Base-by-base conservation (phyloP, 2,888 invertebrate species). In the Cryptophagus acutangulus region DNA sequence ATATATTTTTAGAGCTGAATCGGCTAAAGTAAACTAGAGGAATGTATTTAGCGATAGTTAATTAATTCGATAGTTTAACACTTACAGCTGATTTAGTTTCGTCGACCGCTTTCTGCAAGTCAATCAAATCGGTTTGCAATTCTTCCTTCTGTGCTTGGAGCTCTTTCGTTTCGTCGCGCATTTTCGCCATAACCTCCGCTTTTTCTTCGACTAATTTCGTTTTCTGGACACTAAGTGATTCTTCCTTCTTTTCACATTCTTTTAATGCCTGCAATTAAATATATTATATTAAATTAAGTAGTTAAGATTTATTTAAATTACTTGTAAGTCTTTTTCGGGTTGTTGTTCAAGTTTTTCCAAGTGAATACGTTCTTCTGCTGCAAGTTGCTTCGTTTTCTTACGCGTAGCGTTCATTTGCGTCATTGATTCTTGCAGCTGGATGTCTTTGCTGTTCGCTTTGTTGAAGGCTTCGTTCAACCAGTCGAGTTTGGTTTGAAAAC, bases 1-100 rank as follows among this genome's bases (percentile, higher is more conserved):
- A 47, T 85, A 87, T 34, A 92, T 74, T 61, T 88, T 84, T 8
- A 93, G 69, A 63, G 92, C 85, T 0, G 87, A 84, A 61, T 90
- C 83, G 0, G 87, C 82, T 26, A 83, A 65, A 46, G 76, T 73
- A 49, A 64, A 69, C 53, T 67, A 41, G 10, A 50, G 48, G 38
- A 33, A 41, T 13, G n/a, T n/a, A n/a, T n/a, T n/a, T n/a, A n/a
- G n/a, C n/a, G n/a, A n/a, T n/a, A n/a, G n/a, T n/a, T n/a, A n/a
- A n/a, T n/a, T n/a, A n/a, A n/a, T n/a, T n/a, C n/a, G 2, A 28
- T 29, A 18, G 26, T 20, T 37, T n/a, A 34, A 14, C 20, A 55
- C 61, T 57, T 62, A 70, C 69, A 3, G 71, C 70, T 48, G 77
- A 74, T 71, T 85, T 87, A 0, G 84, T 77, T 54, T 82, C 78